A percentile compares a stretch with the other conserved stretches of the same genome.
phyloP scores from a whole-genome alignment of 1,140 invertebrate genomes.

The Panonychus citri region DNA sequence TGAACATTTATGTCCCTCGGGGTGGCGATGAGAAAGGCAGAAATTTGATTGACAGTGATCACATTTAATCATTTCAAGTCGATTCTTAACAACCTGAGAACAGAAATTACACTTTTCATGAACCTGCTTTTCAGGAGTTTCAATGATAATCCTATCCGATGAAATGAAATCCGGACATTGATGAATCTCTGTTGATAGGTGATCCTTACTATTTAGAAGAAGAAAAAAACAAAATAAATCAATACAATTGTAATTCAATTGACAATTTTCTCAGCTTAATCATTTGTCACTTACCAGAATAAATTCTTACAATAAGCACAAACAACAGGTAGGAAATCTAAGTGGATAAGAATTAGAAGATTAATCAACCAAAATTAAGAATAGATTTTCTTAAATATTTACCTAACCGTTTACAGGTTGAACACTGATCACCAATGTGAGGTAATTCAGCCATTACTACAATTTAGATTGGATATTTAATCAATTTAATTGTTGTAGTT shows the following conservation, averaged over 20 bases:
- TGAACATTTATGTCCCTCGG: conserved; percentile 5
- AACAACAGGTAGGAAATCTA: conserved; percentile 6
- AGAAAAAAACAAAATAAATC: background rate
- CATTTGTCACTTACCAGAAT: conserved; percentile 3
- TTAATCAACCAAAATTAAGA: background rate
- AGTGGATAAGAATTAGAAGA: background rate
- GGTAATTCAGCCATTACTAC: conserved; percentile 19
- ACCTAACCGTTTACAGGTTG: conserved; percentile 1
- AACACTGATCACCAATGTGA: conserved; percentile 5
- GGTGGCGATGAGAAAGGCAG: conserved; percentile 3
- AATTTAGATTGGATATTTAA: background rate
- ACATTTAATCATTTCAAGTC: conserved; percentile 2
- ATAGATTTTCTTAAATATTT: background rate
- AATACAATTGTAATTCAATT: background rate
- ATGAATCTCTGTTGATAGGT: background rate
- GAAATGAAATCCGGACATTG: background rate
- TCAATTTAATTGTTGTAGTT: background rate
- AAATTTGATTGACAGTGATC: background rate
- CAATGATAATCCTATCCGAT: background rate
- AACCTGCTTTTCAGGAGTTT: background rate
- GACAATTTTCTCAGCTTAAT: no score
- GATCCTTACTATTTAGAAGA: background rate
- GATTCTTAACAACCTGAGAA: background rate
- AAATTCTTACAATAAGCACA: conserved; percentile 2
- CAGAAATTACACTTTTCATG: conserved; percentile 8